Base-by-base conservation (phyloP, 2,888 invertebrate genomes). In the Glaucopsyche alexis region DNA sequence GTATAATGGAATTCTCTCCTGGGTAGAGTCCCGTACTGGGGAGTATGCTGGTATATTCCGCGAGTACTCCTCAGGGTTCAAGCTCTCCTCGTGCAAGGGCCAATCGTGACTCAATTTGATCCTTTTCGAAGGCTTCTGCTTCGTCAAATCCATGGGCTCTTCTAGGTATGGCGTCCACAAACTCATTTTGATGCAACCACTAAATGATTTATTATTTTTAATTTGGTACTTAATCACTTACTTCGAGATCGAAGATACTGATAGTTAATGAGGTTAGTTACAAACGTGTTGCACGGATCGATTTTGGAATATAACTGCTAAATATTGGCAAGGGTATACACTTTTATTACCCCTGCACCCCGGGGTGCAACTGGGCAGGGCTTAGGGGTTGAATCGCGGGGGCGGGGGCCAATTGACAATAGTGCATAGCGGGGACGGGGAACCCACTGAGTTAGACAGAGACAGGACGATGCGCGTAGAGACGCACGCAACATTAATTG, bases 91-190 rank as follows among this genome's bases (percentile, higher is more conserved):
- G 11, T 42, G 66, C 14, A 40, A 14, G 40, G 42, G 40, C 66
- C 66, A 66, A 13, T 55, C 55, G 42, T 9, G n/a, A 9, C 42
- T 11, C 16, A 66, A 6, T 42, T 66, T 66, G 9, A 8, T 9
- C 42, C 60, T 5, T 2, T 42, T 67, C 16, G 67, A 60, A 9
- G 29, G 19, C 7, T 14, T 69, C 13, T 47, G 69, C 38, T 81
- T 84, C 75, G 82, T 88, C 47, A 90, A 82, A 74, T 91, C 90
- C 71, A 91, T 75, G 6, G 89, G 81, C 79, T 87, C 82, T 72
- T 88, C 89, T 40, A 83, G 82, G 83, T 90, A 90, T 45, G 90
- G 90, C 69, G 88, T 89, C 90, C 90, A 90, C 75, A 89, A 76
- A 73, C 89, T 83, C 90, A 90, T 90, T 11, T 13, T 69, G 45